Evolutionary conservation across 1,140 invertebrate species (phyloP), one percentile per base, ranked within the genome.

Genomic region (Trichogramma pretiosum): DNA sequence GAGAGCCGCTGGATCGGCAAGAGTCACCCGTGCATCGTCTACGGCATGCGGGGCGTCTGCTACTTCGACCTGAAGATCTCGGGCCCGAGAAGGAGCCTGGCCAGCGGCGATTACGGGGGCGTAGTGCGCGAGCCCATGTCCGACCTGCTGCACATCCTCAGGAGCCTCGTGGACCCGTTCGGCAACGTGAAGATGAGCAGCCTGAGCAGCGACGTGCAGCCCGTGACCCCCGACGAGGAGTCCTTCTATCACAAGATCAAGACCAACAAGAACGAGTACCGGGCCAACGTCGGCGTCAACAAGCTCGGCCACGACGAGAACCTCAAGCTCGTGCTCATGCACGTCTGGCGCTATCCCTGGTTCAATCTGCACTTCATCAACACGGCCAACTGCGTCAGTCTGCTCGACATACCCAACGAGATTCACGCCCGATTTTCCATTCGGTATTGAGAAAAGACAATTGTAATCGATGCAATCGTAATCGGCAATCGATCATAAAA

Each of bases 1-100:
- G 81, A 83, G 58, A 82, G 80, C 60, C 80, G 82, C 51, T 84
- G 81, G 81, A 60, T 84, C 3, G 81, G 81, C n/a, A 79, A 72
- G 50, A 70, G 74, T 11, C 79, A 78, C 55, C 82, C 81, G 0
- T 83, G 80, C 54, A 63, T 84, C 21, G 79, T 79, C 3, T 81
- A 82, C 62, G 81, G 79, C 9, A 70, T 79, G 5, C 67, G 78
- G 52, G 81, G 81, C 3, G 72, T 82, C 46, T 76, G 72, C 50
- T 82, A 80, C 56, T 84, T 79, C 59, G 70, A 68, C 45, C 49
- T 82, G 26, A 76, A 77, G 56, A 65, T 83, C 26, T 64, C 74
- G 37, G 78, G 79, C 57, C 67, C 76, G n/a, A 60, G 50, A 7
- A 75, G 77, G 58, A 78, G 83, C 64, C 59, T 83, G 3, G 75